Evolutionary conservation across 2,888 invertebrate genomes (phyloP), one percentile per base, ranked within the genome.

Genomic region (Sinodicranocentrus sp.): DNA sequence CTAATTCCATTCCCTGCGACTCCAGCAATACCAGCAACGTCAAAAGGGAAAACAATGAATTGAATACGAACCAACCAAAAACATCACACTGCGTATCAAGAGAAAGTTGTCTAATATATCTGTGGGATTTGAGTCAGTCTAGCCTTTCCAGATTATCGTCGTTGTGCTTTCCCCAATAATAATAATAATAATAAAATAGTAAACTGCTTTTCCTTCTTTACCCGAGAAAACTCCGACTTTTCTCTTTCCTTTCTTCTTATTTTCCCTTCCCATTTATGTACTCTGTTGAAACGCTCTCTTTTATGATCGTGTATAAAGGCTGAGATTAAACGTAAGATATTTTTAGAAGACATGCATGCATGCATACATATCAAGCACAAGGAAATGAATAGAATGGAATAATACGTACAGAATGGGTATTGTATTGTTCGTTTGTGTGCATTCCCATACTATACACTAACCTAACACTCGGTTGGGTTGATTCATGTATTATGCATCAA

Each of bases 311-410:
- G 39, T 39, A 13, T 39, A 39, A n/a, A n/a, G 8, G 78, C 61
- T 59, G 61, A 70, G 78, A 78, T 78, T 78, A 70, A 57, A n/a
- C n/a, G 48, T 48, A 48, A 77, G 78, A 78, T 78, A 78, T 78
- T 78, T 78, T 78, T 70, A 70, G 70, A 28, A 39, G 33, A 78
- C 13, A 48, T 10, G 15, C 2, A n/a, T 10, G 48, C 6, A 48
- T 10, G 48, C 48, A n/a, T n/a, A n/a, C 13, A 48, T 48, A 5
- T n/a, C 48, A n/a, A n/a, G 15, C 2, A 48, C 48, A 6, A 21
- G 3, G 21, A 57, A 57, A 19, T 6, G 57, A 6, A 57, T 57
- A 57, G 21, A 57, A n/a, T 39, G 57, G 57, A 57, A 23, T 21
- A 48, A n/a, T 48, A 48, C 15, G n/a, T n/a, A n/a, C 13, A 48